A percentile compares a stretch with the other conserved stretches of the same genome.
Conservation (phyloP, 2,888 invertebrate species). For the Tolmerus cingulatus region DNA sequence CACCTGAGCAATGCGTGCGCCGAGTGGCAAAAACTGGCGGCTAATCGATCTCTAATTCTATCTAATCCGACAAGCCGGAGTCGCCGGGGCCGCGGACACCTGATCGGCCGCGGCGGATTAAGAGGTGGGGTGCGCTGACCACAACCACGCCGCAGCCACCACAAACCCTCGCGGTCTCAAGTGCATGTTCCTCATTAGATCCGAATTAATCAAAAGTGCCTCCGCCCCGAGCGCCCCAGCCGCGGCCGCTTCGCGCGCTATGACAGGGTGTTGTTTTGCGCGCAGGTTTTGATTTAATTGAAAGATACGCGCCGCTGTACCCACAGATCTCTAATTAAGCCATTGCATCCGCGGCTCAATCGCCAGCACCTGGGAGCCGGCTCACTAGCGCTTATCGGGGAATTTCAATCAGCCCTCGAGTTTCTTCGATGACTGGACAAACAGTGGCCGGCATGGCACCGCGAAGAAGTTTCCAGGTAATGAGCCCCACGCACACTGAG, state of each 20-base stretch:
- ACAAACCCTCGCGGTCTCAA: background rate
- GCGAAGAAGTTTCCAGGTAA: background rate
- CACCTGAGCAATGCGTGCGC: background rate
- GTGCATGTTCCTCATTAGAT: background rate
- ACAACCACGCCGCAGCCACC: background rate
- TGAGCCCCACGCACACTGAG: background rate
- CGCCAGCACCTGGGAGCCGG: background rate
- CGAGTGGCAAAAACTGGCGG: background rate
- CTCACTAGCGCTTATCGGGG: background rate
- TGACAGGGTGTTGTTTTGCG: conserved; percentile 20
- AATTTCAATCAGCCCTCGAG: background rate
- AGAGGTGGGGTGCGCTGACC: background rate
- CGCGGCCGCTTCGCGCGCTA: background rate
- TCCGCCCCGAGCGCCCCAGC: background rate
- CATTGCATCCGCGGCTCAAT: background rate
- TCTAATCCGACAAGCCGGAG: background rate
- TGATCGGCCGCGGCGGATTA: background rate
- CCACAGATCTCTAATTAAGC: background rate
- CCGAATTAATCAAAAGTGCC: background rate
- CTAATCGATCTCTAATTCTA: background rate
- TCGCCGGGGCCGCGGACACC: background rate
- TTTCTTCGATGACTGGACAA: background rate
- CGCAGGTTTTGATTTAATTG: conserved; percentile 21
- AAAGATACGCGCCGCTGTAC: background rate
- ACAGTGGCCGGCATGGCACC: background rate